Conservation (phyloP, 1,140 invertebrate species). For the Drosophila sturtevanti region DNA sequence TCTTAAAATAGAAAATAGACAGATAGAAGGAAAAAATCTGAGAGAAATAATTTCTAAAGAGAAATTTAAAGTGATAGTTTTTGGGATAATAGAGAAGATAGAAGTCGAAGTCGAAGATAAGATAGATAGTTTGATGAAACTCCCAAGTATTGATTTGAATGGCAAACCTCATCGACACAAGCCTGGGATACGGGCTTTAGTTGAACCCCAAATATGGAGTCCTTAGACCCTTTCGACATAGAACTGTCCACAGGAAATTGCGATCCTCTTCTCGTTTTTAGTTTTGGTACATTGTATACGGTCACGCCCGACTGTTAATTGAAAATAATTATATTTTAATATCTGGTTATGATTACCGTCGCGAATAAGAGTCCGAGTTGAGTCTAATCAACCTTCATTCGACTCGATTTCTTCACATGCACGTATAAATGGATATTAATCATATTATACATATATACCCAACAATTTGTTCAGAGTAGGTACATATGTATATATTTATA, state of each 20-base stretch:
- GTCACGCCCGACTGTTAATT: constrained; percentile 28
- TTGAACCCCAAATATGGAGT: constrained; percentile 54
- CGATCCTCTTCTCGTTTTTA: constrained; percentile 16
- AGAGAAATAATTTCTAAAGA: neutral
- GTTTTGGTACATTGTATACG: constrained; percentile 38
- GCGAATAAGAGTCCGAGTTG: neutral
- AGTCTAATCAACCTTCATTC: neutral
- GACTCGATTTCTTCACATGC: neutral
- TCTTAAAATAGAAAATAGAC: no score
- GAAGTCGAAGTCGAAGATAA: constrained; percentile 1
- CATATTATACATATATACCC: no score
- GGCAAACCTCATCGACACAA: constrained; percentile 45
- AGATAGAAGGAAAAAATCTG: neutral
- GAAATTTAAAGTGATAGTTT: neutral
- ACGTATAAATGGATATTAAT: neutral
- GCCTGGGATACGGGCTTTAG: constrained; percentile 46
- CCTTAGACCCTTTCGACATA: constrained; percentile 36
- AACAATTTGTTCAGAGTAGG: neutral
- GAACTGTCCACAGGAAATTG: constrained; percentile 4
- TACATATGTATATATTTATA: neutral
- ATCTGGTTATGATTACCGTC: neutral
- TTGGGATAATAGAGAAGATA: neutral
- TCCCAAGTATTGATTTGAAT: neutral
- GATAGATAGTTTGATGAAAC: constrained; percentile 2
- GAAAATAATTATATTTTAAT: constrained; percentile 28